Evolutionary conservation across 2,113 vertebrate genomes (phyloP), one percentile per base, ranked within the genome.

Genomic region (Pachyramphus minor): DNA sequence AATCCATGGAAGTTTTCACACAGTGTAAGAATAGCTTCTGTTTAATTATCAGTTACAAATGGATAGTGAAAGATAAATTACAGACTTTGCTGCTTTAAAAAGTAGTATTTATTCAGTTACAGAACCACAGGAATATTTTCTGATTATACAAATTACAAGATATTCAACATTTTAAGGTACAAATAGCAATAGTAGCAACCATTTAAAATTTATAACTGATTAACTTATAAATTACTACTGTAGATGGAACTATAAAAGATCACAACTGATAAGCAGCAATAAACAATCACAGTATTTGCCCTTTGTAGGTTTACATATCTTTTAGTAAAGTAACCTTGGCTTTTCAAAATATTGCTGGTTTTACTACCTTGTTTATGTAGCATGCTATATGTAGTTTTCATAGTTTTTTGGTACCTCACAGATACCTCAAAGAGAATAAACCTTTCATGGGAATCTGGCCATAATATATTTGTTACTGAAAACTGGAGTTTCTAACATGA

Each of bases 21-120:
- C 17, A 64, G 16, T 52, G 16, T 72, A 72, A 90, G 69, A 77
- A n/a, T 23, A 93, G 47, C 41, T 75, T 85, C 33, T 73, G 44
- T 79, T 68, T 86, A 92, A 87, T 89, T 69, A 74, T 45, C 41
- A 63, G 47, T 89, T 87, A 53, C 75, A 58, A 83, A 45, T 55
- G 92, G 73, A 95, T 80, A 84, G 35, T 93, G 69, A 93, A 94
- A 87, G 77, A 95, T 66, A 96, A 97, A 97, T 93, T 96, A 77
- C 41, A 91, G 68, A 41, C 77, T 94, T 96, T 91, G 33, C 62
- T 83, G 27, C 94, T 93, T 78, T 73, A 92, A 50, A 72, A 77
- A 78, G 19, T 75, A 84, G 49, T 75, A 76, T 90, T 89, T 94
- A 52, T 82, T 82, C 79, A 77, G n/a, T 95, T 91, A 81, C 33